Percentiles rank a stretch among this genome's conserved stretches.
Evolutionary conservation across 1,140 invertebrate genomes (phyloP).

Genomic region (Drosophila repleta): DNA sequence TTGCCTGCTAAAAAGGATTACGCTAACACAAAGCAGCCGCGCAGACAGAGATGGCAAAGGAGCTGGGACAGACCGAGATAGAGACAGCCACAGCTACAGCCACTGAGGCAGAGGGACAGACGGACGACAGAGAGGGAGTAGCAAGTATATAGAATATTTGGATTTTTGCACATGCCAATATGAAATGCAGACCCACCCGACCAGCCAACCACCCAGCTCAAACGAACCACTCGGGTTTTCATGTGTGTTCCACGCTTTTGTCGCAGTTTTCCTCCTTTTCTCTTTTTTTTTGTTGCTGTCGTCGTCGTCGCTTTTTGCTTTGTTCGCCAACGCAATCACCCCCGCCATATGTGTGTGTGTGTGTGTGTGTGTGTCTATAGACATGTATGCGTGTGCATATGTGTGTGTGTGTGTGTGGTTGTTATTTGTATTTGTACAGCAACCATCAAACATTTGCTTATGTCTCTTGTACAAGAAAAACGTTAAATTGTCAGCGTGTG

Average conservation of each 20-base stretch:
- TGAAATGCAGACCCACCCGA: conserved; percentile 42
- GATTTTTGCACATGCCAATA: conserved; percentile 79
- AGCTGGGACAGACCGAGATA: conserved; percentile 20
- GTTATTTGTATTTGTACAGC: conserved; percentile 79
- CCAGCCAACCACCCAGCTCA: conserved; percentile 4
- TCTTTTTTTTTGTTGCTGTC: conserved; percentile 24
- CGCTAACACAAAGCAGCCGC: conserved; percentile 64
- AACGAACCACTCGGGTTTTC: conserved; percentile 38
- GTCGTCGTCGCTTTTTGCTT: conserved; percentile 48
- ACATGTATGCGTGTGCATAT: conserved; percentile 27
- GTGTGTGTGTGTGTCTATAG: conserved; percentile 31
- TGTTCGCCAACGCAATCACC: conserved; percentile 65
- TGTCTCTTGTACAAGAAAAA: conserved; percentile 61
- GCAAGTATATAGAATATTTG: conserved; percentile 63
- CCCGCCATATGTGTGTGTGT: conserved; percentile 31
- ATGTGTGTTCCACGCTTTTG: conserved; percentile 67
- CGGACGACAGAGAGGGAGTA: conserved; percentile 42
- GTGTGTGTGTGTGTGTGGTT: conserved; percentile 47
- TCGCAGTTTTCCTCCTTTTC: conserved; percentile 45
- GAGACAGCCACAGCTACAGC: background rate
- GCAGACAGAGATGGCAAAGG: conserved; percentile 53
- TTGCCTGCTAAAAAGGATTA: conserved; percentile 75
- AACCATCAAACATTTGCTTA: conserved; percentile 78
- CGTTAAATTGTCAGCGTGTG: conserved; percentile 56
- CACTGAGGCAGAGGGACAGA: background rate